Evolutionary conservation across 2,797 vertebrate genomes (phyloP).

Genomic region (Margarornis squamiger): DNA sequence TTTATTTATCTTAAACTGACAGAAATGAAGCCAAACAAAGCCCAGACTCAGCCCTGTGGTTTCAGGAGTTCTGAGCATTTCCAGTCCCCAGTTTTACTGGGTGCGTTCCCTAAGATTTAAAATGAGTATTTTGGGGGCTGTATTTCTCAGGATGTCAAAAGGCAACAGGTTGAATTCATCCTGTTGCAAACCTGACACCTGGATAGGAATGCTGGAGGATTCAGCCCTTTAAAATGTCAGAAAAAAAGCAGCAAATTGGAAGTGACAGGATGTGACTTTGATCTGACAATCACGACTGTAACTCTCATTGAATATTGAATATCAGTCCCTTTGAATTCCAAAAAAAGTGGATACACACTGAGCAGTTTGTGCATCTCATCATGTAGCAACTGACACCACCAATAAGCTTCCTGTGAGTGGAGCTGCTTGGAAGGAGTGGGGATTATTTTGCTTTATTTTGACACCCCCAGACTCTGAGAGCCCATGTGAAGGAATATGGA

Average conservation of each 20-base stretch:
- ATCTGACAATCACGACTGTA: background rate
- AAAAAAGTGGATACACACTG: background rate
- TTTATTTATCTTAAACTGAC: background rate
- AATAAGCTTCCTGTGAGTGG: background rate
- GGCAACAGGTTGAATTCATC: background rate
- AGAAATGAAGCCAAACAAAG: background rate
- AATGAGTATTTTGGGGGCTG: background rate
- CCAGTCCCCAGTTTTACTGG: background rate
- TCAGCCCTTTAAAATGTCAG: background rate
- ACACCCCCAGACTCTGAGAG: background rate
- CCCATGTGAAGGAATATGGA: background rate
- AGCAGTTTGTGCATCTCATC: background rate
- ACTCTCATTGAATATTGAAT: background rate
- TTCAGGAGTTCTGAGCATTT: background rate
- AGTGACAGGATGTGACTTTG: conserved; percentile 1
- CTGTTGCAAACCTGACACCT: background rate
- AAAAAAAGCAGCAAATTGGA: background rate
- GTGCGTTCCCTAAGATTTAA: background rate
- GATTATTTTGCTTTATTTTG: conserved; percentile 37
- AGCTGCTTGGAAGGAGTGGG: background rate
- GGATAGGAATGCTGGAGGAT: background rate
- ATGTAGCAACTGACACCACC: background rate
- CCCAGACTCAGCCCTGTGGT: background rate
- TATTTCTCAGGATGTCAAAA: background rate
- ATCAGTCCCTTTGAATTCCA: background rate